Conservation (phyloP, 2,113 vertebrate species). For the Budorcas taxicolor region DNA sequence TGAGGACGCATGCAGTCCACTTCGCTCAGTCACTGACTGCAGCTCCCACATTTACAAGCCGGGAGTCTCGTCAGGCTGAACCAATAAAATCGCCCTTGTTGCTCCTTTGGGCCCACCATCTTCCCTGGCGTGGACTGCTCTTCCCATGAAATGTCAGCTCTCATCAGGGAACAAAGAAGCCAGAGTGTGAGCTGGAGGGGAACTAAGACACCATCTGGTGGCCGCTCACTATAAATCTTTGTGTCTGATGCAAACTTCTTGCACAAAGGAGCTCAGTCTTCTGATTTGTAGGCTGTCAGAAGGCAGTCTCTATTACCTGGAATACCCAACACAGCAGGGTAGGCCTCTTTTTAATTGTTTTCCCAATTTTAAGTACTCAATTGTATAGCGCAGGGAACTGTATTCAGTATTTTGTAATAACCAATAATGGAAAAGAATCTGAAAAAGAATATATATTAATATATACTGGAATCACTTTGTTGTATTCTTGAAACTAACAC, state of each 20-base stretch:
- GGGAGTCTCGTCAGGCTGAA: neutral
- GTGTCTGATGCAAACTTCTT: neutral
- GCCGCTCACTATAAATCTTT: conserved; percentile 33
- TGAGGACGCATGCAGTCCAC: neutral
- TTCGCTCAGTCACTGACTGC: neutral
- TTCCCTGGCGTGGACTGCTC: neutral
- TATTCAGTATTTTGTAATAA: neutral
- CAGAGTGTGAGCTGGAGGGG: neutral
- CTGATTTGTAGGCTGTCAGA: neutral
- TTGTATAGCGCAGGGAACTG: neutral
- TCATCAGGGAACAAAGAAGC: neutral
- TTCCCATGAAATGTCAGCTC: neutral
- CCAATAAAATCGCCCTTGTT: neutral
- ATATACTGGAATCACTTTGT: neutral
- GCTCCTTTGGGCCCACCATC: neutral
- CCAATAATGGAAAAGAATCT: neutral
- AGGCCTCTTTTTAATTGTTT: neutral
- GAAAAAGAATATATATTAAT: neutral
- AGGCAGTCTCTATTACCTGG: neutral
- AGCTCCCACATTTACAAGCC: neutral
- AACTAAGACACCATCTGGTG: conserved; percentile 59
- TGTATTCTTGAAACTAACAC: neutral
- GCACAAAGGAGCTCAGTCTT: neutral
- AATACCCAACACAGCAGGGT: rapidly evolving
- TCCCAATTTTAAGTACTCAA: neutral